These are phyloP conservation scores for Chymomyza amoena DNA, from an alignment of 2,888 invertebrate genomes.

Conservation along the genomic window DNA sequence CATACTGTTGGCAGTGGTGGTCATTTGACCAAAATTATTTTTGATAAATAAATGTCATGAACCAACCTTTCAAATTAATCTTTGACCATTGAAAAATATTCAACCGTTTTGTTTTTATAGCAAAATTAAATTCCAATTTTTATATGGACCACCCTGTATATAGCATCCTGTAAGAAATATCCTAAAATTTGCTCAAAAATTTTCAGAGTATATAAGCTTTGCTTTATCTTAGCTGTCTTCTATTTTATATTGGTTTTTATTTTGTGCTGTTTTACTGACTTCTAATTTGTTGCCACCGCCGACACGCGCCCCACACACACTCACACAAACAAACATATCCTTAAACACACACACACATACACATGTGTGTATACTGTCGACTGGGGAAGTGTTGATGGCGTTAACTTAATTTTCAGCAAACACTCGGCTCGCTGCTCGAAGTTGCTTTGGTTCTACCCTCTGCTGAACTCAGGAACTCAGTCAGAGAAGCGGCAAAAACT, in stretches of 20 bases:
- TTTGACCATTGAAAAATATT: too few relatives aligned
- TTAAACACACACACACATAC: slow-evolving; percentile 3
- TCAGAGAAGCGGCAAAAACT: slow-evolving; percentile 37
- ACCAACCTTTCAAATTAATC: too few relatives aligned
- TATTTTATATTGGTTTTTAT: neutral
- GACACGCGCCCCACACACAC: slow-evolving; percentile 16
- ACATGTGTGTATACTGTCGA: neutral
- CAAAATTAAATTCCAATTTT: too few relatives aligned
- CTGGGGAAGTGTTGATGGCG: slow-evolving; percentile 67
- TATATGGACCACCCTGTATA: too few relatives aligned
- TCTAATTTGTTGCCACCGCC: slow-evolving; percentile 59
- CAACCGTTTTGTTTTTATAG: too few relatives aligned
- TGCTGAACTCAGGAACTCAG: neutral
- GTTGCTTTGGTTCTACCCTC: neutral
- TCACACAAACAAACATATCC: slow-evolving; percentile 11
- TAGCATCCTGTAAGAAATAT: too few relatives aligned
- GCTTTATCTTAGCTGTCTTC: neutral
- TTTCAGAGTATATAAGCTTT: too few relatives aligned
- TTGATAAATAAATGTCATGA: too few relatives aligned
- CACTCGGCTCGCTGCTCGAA: slow-evolving; percentile 49
- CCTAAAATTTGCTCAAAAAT: too few relatives aligned
- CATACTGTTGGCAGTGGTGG: too few relatives aligned
- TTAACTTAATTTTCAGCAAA: slow-evolving; percentile 69
- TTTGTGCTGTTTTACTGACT: slow-evolving; percentile 62
- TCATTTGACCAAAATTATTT: too few relatives aligned